Evolutionary conservation across 2,113 vertebrate species (phyloP).

Genomic region (Ictidomys tridecemlineatus): DNA sequence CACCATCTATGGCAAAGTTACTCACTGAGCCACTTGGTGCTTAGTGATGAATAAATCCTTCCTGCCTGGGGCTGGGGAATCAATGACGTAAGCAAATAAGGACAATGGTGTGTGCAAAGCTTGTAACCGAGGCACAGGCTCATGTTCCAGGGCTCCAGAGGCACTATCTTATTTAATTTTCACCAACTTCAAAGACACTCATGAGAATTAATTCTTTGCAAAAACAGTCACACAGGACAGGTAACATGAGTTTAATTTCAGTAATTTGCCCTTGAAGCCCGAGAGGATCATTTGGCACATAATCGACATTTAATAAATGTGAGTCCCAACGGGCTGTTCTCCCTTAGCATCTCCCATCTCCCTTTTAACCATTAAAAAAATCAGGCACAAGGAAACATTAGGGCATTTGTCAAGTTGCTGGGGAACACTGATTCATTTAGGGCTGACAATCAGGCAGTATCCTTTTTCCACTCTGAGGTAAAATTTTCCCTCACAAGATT

Average conservation of each 20-base stretch:
- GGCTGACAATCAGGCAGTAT: background rate
- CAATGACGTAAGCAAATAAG: background rate
- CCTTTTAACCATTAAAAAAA: background rate
- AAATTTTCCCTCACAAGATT: background rate
- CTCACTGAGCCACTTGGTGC: background rate
- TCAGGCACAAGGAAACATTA: background rate
- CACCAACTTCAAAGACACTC: background rate
- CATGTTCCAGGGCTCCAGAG: background rate
- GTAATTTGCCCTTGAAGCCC: background rate
- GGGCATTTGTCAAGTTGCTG: background rate
- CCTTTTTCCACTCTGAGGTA: background rate
- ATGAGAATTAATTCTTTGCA: background rate
- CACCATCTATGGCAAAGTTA: background rate
- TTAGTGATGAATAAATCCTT: background rate
- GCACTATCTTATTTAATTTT: background rate
- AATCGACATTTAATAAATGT: background rate
- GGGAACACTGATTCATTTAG: background rate
- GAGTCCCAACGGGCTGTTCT: background rate
- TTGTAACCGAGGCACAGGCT: background rate
- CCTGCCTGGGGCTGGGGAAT: background rate
- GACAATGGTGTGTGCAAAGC: background rate
- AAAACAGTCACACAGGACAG: background rate
- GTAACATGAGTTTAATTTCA: slow-evolving; percentile 12
- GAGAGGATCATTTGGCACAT: background rate
- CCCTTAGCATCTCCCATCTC: background rate